A percentile compares a stretch with the other conserved stretches of the same genome.
These are phyloP conservation scores for Labeo rohita DNA, from an alignment of 2,113 vertebrate genomes.

Conservation along the genomic window DNA sequence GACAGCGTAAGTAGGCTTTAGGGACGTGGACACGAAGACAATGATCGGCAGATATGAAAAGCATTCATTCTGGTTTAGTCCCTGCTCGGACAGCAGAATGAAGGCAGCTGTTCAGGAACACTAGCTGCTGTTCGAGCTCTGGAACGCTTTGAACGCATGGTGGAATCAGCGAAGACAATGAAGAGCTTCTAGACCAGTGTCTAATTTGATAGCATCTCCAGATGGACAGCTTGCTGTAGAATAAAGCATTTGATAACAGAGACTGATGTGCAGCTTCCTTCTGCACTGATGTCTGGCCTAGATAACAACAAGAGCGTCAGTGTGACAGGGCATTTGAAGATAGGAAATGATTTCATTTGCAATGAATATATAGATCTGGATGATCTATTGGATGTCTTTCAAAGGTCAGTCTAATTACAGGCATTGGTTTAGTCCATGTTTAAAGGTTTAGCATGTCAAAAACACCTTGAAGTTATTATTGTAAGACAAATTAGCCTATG, in stretches of 20 bases:
- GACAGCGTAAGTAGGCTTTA: constrained; percentile 20
- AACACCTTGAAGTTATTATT: neutral
- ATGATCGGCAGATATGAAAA: constrained; percentile 45
- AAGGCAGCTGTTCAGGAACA: constrained; percentile 21
- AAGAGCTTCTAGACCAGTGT: constrained; percentile 31
- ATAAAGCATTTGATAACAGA: constrained; percentile 37
- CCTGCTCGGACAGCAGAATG: constrained; percentile 4
- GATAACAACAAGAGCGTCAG: constrained; percentile 27
- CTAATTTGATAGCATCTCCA: constrained; percentile 48
- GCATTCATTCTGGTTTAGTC: constrained; percentile 7
- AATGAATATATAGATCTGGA: neutral
- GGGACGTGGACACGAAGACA: constrained; percentile 38
- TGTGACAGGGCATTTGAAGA: constrained; percentile 21
- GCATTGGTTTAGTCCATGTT: neutral
- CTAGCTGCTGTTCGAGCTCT: constrained; percentile 35
- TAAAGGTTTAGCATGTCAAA: neutral
- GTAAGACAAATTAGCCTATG: neutral
- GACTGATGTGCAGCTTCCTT: constrained; percentile 32
- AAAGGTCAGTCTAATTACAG: neutral
- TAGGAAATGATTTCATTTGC: constrained; percentile 7
- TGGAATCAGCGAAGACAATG: constrained; percentile 22
- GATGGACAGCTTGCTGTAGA: constrained; percentile 33
- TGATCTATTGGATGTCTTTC: constrained; percentile 4
- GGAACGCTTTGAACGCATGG: constrained; percentile 40
- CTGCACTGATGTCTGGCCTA: constrained; percentile 29